These are phyloP conservation scores for Gallinago nigripennis DNA, from an alignment of 2,797 vertebrate species.

Conservation along the genomic window DNA sequence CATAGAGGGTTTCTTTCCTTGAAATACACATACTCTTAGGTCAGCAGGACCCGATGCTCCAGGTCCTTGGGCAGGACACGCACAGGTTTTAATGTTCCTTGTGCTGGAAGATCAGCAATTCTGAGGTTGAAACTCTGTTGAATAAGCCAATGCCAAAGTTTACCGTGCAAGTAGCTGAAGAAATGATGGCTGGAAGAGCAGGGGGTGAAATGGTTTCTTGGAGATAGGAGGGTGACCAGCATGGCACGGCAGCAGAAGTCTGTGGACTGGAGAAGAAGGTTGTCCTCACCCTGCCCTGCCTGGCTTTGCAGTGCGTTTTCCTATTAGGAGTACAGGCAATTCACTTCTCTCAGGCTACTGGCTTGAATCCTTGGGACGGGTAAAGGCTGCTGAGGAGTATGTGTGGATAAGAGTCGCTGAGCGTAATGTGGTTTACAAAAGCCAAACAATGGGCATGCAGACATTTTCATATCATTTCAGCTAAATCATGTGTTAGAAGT, in stretches of 20 bases:
- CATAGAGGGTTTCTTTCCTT: not conserved
- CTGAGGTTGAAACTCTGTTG: not conserved
- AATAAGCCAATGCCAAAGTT: not conserved
- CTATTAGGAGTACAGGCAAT: accelerated
- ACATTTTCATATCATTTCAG: not conserved
- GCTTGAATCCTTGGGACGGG: not conserved
- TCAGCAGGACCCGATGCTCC: not conserved
- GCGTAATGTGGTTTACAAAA: not conserved
- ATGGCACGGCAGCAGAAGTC: not conserved
- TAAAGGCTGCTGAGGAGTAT: not conserved
- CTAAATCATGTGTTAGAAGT: not conserved
- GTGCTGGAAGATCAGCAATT: not conserved
- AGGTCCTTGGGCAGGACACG: not conserved
- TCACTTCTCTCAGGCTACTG: not conserved
- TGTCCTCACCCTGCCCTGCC: not conserved
- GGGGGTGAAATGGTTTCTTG: not conserved
- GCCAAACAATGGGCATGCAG: not conserved
- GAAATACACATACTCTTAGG: not conserved
- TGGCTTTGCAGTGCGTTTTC: not conserved
- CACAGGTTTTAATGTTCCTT: not conserved
- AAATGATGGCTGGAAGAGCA: not conserved
- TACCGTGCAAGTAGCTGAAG: not conserved
- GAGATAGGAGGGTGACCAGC: not conserved
- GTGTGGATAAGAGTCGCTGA: not conserved
- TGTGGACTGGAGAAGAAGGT: not conserved